Base-by-base conservation (phyloP, 2,797 vertebrate species). In the Microctenopoma lineatum region DNA sequence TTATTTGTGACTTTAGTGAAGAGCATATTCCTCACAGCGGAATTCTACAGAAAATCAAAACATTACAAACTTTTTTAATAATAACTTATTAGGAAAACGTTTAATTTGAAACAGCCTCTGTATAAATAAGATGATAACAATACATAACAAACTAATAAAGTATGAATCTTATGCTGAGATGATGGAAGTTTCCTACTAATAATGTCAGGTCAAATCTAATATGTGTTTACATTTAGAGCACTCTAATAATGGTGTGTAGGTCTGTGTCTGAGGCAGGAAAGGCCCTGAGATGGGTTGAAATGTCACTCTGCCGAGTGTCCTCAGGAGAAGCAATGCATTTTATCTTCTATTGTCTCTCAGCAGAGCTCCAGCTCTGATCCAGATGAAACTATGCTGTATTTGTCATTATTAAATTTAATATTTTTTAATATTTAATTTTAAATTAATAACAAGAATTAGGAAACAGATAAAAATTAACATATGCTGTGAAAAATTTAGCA, bases 281-380 rank as follows among this genome's bases (percentile, higher is more conserved):
- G 12, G 59, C 81, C 75, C 72, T 55, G 69, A 66, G 73, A 68
- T 62, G 55, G 70, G 64, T 58, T 59, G 62, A 65, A 65, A 69
- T 25, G n/a, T 62, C 77, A 77, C 80, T 75, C 53, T 62, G 72
- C 66, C 50, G 12, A 29, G 39, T 84, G 63, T 73, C 79, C 80
- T 63, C 14, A 6, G 74, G 80, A 63, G 36, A 36, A 0, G 56
- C 62, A 15, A 57, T 34, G 16, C 65, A 72, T 85, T 78, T 87
- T 84, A 86, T 89, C 81, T 81, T 11, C 67, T 32, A 58, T 59
- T 76, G 69, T 80, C 77, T 77, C 63, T 74, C 62, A 59, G 70
- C 32, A 27, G 60, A 84, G 77, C 66, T 63, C 69, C 73, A 82
- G 71, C 74, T 66, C 67, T 47, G 62, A 80, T 80, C 72, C 61